Percentiles rank a stretch among this genome's conserved stretches.
phyloP scores from a whole-genome alignment of 2,888 invertebrate genomes.

The Macropis europaea region DNA sequence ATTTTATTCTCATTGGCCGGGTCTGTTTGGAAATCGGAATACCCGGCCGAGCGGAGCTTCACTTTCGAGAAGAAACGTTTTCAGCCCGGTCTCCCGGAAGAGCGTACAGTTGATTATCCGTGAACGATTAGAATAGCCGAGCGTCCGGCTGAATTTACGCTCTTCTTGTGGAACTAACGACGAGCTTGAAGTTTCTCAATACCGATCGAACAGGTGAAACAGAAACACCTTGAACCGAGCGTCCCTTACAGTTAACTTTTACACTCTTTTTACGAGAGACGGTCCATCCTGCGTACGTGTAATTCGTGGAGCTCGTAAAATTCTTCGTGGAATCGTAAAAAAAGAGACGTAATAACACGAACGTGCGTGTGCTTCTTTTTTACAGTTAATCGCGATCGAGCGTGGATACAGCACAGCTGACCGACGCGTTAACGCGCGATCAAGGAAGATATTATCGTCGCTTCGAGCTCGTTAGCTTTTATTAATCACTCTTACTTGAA shows the following conservation, averaged over 20 bases:
- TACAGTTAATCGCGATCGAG: neutral
- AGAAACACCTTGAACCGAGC: constrained; percentile 5
- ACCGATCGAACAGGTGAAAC: constrained; percentile 26
- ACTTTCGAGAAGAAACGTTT: constrained; percentile 26
- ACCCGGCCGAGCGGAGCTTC: neutral
- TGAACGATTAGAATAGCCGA: constrained; percentile 41
- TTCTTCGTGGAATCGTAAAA: constrained; percentile 13
- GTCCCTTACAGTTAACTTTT: constrained; percentile 50
- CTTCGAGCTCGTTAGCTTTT: neutral
- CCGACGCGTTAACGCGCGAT: neutral
- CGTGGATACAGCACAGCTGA: neutral
- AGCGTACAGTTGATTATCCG: constrained; percentile 35
- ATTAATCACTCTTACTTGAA: neutral
- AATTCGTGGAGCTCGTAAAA: constrained; percentile 21
- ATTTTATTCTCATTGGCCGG: neutral
- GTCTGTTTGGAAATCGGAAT: neutral
- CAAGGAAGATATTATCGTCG: neutral
- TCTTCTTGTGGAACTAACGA: constrained; percentile 37
- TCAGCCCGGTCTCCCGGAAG: constrained; percentile 15
- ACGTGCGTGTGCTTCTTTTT: neutral
- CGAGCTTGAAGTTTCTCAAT: constrained; percentile 27
- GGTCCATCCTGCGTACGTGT: neutral
- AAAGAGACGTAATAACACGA: too few relatives aligned
- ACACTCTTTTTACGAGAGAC: constrained; percentile 1
- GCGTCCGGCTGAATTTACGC: constrained; percentile 20